Percentiles rank a stretch among this genome's conserved stretches.
These are phyloP conservation scores for Halictus quadricinctus DNA, from an alignment of 2,888 invertebrate genomes.

Conservation along the genomic window DNA sequence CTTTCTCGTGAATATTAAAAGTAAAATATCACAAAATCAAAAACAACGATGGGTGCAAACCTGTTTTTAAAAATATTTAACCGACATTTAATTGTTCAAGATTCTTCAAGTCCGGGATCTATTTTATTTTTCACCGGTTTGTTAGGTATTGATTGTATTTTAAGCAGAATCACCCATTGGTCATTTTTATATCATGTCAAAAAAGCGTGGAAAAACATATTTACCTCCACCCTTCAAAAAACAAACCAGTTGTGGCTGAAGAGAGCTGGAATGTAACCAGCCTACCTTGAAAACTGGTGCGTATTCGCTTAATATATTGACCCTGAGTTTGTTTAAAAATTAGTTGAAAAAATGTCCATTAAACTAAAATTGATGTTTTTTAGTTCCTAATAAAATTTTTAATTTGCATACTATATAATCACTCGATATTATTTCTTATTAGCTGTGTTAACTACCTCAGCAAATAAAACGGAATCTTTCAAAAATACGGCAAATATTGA, in stretches of 20 bases:
- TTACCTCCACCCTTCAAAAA: slow-evolving; percentile 22
- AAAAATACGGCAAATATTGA: not conserved
- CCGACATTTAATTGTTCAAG: not conserved
- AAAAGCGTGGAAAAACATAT: slow-evolving; percentile 20
- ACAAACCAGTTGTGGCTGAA: slow-evolving; percentile 18
- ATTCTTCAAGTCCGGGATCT: not conserved
- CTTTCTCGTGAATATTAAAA: not conserved
- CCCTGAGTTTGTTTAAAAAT: slow-evolving; percentile 23
- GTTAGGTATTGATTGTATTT: not conserved
- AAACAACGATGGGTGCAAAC: not conserved
- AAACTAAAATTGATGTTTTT: not conserved
- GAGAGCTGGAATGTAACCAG: slow-evolving; percentile 41
- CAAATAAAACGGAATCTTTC: not conserved
- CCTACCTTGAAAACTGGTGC: slow-evolving; percentile 41
- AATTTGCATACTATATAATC: not conserved
- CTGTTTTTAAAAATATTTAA: not conserved
- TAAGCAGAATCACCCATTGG: slow-evolving; percentile 7
- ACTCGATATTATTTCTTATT: not conserved
- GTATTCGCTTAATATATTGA: slow-evolving; percentile 31
- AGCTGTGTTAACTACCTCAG: not conserved
- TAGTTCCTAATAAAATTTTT: not conserved
- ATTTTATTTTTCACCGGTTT: not conserved
- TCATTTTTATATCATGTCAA: not conserved
- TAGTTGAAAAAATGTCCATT: not conserved
- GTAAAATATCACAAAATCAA: not conserved